phyloP scores from a whole-genome alignment of 1,140 invertebrate genomes.

The Eufriesea mexicana region DNA sequence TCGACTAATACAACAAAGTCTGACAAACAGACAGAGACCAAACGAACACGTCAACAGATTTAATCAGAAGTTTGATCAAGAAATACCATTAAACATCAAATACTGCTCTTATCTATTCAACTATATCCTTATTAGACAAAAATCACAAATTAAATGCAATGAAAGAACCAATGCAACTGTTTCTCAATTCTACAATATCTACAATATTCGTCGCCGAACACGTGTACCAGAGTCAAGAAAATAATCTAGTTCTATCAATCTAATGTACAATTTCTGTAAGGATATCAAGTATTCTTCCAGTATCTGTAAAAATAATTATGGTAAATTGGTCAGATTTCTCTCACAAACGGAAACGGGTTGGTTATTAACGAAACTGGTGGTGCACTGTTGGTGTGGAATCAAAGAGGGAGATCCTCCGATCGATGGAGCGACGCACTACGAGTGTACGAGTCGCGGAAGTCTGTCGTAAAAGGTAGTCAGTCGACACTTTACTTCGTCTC shows the following conservation, averaged over 20 bases:
- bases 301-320: background rate
- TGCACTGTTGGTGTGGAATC: background rate
- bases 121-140: no score
- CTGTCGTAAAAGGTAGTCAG: background rate
- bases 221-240: background rate
- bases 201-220: background rate
- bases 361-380: background rate
- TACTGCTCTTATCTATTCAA: background rate
- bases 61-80: background rate
- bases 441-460: background rate
- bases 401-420: background rate
- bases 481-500: background rate
- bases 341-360: background rate
- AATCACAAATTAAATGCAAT: no score
- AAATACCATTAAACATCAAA: background rate
- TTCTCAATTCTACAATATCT: background rate
- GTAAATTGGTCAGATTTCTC: background rate
- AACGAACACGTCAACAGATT: background rate
- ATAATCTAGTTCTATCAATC: background rate
- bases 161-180: background rate
- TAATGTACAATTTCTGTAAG: background rate
- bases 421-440: background rate
- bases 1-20: background rate
- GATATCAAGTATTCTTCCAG: background rate
- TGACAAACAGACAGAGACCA: background rate